Evolutionary conservation across 2,888 invertebrate genomes (phyloP), one percentile per base, ranked within the genome.

Genomic region (Lasioglossum morio): DNA sequence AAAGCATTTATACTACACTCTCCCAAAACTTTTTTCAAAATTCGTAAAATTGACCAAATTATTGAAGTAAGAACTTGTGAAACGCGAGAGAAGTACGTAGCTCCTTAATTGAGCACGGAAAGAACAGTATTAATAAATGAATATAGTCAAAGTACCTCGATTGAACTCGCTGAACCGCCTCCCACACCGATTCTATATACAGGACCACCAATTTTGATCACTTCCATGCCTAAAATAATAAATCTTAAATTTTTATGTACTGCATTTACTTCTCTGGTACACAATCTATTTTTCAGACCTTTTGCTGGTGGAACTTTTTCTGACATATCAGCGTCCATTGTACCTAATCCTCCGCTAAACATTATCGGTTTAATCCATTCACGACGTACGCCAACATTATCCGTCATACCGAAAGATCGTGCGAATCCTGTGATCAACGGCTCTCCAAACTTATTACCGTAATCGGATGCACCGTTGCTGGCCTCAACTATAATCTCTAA

Each of bases 361-460:
- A 99, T 99, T 84, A 99, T 99, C 0, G 99, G 99, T 94, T 99
- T 99, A 19, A 99, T 98, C 96, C 98, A 99, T 95, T 99, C 99
- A 81, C 98, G 97, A 81, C 99, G 96, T 87, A 97, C 96, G 27
- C 96, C 96, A 46, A 96, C 95, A 0, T 96, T 96, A 92, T 97
- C 96, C 37, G 96, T 96, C 93, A 98, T 95, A 1, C 99, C 99
- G 94, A 98, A 99, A 0, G 99, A 98, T 79, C 99, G 97, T 0
- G 98, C 97, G 95, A 99, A 99, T 10, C 99, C 99, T 92, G 96
- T 95, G 87, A 99, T 97, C 0, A 99, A 96, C 0, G 99, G 99
- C 95, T 99, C 99, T 0, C 99, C 99, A 95, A 99, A 99, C 96
- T 99, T 99, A 95, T 99, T 99, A 12, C 99, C 99, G 95, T 99